Evolutionary conservation across 2,797 vertebrate species (phyloP), one percentile per base, ranked within the genome.

Genomic region (Cygnus olor): DNA sequence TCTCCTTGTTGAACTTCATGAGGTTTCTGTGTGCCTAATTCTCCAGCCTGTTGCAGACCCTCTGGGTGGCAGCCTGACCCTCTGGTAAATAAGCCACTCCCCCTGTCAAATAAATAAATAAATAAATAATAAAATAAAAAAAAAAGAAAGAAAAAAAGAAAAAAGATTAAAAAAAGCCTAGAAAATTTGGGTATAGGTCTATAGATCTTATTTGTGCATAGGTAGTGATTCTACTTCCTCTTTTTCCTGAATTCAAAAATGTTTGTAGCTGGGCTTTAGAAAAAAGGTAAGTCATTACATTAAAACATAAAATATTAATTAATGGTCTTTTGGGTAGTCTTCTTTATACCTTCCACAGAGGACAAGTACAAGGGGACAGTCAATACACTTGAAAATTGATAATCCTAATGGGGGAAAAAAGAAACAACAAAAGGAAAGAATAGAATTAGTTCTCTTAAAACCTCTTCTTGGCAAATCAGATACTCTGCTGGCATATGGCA

Each of bases 361-460:
- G 53, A 88, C 22, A 84, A 72, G 42, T 69, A 44, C 8, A 83
- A 73, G 49, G 72, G n/a, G 11, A 82, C 58, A 77, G 17, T 28
- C 45, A 88, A 21, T 79, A 14, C 38, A 51, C 85, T 72, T 90
- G 44, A 88, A 91, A 88, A 80, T 24, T 42, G 17, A 32, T 95
- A 80, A 85, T 53, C 20, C n/a, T 85, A 80, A 47, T 44, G 42
- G 34, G 53, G 25, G 6, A 8, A 36, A 19, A 80, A 42, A 64
- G 1, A 22, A 65, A 24, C 10, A 76, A 18, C 18, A 72, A 45
- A 64, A 66, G 10, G 5, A 73, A 85, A 73, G 22, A 74, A 58
- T 17, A 34, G 13, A 85, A 79, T 72, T 36, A 66, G 44, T 90
- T 92, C 86, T 93, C 34, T 80, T 74, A 54, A 93, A 88, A 83